A percentile compares a stretch with the other conserved stretches of the same genome.
Conservation (phyloP, 2,113 vertebrate genomes). For the Scartelaos histophorus region DNA sequence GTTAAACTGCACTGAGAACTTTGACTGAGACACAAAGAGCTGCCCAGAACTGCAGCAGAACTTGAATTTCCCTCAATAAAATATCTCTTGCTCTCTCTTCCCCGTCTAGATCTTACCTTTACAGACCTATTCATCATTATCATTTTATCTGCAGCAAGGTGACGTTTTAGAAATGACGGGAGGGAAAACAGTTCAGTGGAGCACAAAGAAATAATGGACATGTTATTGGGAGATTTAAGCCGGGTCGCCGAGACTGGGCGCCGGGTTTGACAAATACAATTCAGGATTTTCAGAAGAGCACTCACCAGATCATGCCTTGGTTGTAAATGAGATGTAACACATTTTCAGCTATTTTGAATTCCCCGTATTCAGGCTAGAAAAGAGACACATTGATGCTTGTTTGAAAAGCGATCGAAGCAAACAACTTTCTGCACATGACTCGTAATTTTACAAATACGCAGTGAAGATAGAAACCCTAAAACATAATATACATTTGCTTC, state of each 20-base stretch:
- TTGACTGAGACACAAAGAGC: too few relatives aligned
- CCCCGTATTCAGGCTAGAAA: constrained; percentile 94
- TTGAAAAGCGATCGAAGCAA: too few relatives aligned
- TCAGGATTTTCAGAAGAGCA: constrained; percentile 7
- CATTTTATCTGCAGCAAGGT: constrained; percentile 22
- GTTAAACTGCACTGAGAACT: too few relatives aligned
- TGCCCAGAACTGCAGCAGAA: too few relatives aligned
- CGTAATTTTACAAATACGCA: too few relatives aligned
- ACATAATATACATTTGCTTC: too few relatives aligned
- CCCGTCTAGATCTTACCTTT: constrained; percentile 24
- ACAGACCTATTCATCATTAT: constrained; percentile 47
- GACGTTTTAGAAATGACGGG: constrained; percentile 53
- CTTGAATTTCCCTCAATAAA: too few relatives aligned
- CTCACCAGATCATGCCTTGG: constrained; percentile 99
- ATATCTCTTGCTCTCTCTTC: too few relatives aligned
- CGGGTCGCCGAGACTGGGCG: constrained; percentile 38
- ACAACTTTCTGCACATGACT: too few relatives aligned
- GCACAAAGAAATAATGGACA: constrained; percentile 28
- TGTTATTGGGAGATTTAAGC: constrained; percentile 12
- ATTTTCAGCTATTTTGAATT: constrained; percentile 99
- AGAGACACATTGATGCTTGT: background rate
- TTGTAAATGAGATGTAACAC: constrained; percentile 97
- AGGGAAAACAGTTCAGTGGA: constrained; percentile 27
- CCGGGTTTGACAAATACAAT: background rate
- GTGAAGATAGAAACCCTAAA: too few relatives aligned